Evolutionary conservation across 2,113 vertebrate genomes (phyloP), one percentile per base, ranked within the genome.

Genomic region (Casuarius casuarius): DNA sequence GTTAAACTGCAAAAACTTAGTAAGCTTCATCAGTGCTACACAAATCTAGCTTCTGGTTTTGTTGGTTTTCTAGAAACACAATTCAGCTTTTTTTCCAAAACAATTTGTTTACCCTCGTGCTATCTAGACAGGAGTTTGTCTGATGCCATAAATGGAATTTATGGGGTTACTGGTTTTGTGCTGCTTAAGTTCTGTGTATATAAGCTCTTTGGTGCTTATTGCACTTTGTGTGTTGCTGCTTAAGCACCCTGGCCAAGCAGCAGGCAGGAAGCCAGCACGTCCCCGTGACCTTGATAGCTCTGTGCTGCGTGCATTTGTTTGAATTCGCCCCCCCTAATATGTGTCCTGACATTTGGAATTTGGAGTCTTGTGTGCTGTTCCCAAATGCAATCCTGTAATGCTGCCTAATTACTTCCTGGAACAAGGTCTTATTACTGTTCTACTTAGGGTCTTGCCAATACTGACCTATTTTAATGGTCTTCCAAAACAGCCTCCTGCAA

Each of bases 321-420:
- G 73, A 90, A 52, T 46, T 84, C 86, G 54, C n/a, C 42, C 46
- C 46, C 82, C 85, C 67, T 16, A 16, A 44, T 5, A 3, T 3
- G 72, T n/a, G 66, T 49, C 86, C 18, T 54, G 79, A 52, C 2
- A 5, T 23, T 40, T 87, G 95, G 92, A 76, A 84, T 87, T 25
- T 9, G 68, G 72, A 75, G 38, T 15, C 67, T 85, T 18, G 22
- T 5, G 75, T 26, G 72, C 89, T 71, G 61, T 38, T 74, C 29
- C 66, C 72, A 19, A 5, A 1, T 4, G 0, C 10, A 15, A 5
- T 56, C 89, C 82, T 26, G 19, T 83, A 83, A 75, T 46, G n/a
- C 82, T 80, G 68, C 82, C 48, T 92, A 76, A 92, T 92, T 67
- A 23, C 52, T 87, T 87, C 90, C 83, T 68, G 78, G 68, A 81